These are phyloP conservation scores for Phocoena sinus DNA, from an alignment of 2,113 vertebrate species.

Conservation along the genomic window DNA sequence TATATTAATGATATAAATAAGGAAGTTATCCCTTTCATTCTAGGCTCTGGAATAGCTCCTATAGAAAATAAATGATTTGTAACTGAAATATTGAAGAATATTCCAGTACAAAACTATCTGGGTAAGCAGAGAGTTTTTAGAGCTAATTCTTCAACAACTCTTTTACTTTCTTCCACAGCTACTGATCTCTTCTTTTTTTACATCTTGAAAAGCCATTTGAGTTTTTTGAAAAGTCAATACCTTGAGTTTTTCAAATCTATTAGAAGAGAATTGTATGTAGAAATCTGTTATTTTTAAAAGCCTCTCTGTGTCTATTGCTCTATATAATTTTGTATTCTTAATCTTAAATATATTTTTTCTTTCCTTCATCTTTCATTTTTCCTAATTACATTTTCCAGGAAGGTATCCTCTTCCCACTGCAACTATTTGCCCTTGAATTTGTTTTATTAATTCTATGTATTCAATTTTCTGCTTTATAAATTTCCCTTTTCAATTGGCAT, in stretches of 20 bases:
- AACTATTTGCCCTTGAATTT: neutral
- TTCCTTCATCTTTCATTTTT: neutral
- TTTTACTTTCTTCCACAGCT: neutral
- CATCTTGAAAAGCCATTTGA: neutral
- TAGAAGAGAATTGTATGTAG: neutral
- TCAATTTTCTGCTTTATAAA: neutral
- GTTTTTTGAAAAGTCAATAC: neutral
- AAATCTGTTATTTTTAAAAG: neutral
- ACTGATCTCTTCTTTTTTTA: neutral
- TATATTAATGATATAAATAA: neutral
- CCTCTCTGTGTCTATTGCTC: neutral
- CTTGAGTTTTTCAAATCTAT: neutral
- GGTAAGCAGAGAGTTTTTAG: neutral
- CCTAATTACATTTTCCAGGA: neutral
- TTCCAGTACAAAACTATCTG: neutral
- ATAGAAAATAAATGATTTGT: neutral
- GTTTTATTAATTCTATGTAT: neutral
- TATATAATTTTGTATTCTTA: neutral
- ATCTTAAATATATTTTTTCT: neutral
- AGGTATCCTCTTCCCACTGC: neutral
- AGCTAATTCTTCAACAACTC: neutral
- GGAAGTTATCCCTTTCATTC: neutral
- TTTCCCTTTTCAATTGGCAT: neutral
- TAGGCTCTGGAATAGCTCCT: neutral
- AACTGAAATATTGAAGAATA: neutral